Evolutionary conservation across 2,888 invertebrate genomes (phyloP).

Genomic region (Leptinotarsa peninsularis): DNA sequence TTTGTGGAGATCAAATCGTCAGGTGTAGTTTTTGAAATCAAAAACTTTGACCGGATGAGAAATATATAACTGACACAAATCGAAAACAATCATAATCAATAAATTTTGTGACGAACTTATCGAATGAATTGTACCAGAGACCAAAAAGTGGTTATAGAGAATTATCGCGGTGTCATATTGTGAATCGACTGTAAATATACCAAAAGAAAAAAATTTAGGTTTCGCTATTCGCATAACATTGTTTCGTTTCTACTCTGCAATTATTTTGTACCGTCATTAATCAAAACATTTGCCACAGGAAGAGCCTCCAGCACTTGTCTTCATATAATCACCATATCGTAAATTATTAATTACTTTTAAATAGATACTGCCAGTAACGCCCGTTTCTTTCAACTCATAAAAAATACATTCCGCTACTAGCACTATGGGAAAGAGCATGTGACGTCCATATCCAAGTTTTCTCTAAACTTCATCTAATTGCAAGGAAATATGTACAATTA

Average conservation of each 20-base stretch:
- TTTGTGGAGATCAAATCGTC: too few species aligned
- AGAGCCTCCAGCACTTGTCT: neutral
- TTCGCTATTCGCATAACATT: conserved; percentile 32
- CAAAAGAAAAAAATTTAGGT: too few species aligned
- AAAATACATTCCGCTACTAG: neutral
- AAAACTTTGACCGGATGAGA: too few species aligned
- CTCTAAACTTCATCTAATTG: neutral
- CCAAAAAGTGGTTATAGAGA: too few species aligned
- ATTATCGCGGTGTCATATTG: too few species aligned
- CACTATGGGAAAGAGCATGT: conserved; percentile 1
- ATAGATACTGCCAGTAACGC: conserved; percentile 8
- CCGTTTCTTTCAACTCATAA: neutral
- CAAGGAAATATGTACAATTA: neutral
- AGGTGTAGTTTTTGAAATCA: too few species aligned
- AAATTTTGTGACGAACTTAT: too few species aligned
- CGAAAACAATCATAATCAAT: too few species aligned
- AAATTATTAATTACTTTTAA: conserved; percentile 8
- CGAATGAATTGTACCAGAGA: too few species aligned
- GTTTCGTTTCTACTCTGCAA: conserved; percentile 19
- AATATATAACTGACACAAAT: too few species aligned
- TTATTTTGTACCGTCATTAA: conserved; percentile 22
- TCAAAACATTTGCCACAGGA: conserved; percentile 12
- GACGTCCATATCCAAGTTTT: neutral
- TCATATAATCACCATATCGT: conserved; percentile 14
- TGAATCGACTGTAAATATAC: too few species aligned